Conservation (phyloP, 1,140 invertebrate genomes). For the Cyrtorhinus lividipennis region DNA sequence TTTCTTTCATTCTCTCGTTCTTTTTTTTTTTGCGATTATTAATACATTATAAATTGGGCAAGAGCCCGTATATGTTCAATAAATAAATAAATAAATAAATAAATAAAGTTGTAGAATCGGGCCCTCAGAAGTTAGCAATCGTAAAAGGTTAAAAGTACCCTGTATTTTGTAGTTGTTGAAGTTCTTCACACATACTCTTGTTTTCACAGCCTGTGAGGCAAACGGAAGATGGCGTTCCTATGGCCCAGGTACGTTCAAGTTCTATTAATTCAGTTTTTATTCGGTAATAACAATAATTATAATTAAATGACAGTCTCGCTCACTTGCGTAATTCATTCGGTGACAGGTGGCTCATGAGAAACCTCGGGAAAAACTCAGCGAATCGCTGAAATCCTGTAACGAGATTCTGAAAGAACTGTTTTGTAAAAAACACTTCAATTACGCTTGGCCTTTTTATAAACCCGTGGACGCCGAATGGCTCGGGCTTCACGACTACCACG, state of each 20-base stretch:
- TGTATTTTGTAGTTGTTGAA: too few relatives aligned
- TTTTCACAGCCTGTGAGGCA: constrained; percentile 27
- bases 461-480: constrained; percentile 91
- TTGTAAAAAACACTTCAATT: constrained; percentile 88
- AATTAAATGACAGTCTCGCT: not conserved
- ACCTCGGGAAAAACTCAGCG: constrained; percentile 67
- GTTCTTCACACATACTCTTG: not conserved
- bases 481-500: constrained; percentile 95
- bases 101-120: too few relatives aligned
- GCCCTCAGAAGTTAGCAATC: too few relatives aligned
- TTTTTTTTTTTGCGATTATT: too few relatives aligned
- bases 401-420: constrained; percentile 91
- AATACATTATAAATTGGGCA: too few relatives aligned
- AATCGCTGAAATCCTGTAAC: constrained; percentile 81
- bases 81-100: too few relatives aligned
- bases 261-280: too few relatives aligned
- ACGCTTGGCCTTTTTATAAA: constrained; percentile 99
- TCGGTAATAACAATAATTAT: not conserved
- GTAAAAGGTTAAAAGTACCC: too few relatives aligned
- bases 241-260: constrained; percentile 31
- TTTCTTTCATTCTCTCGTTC: too few relatives aligned
- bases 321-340: constrained; percentile 13
- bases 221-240: constrained; percentile 42
- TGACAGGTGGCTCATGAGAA: constrained; percentile 35
- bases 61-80: too few relatives aligned